Conservation (phyloP, 2,888 invertebrate genomes). For the Mythimna lalbum region DNA sequence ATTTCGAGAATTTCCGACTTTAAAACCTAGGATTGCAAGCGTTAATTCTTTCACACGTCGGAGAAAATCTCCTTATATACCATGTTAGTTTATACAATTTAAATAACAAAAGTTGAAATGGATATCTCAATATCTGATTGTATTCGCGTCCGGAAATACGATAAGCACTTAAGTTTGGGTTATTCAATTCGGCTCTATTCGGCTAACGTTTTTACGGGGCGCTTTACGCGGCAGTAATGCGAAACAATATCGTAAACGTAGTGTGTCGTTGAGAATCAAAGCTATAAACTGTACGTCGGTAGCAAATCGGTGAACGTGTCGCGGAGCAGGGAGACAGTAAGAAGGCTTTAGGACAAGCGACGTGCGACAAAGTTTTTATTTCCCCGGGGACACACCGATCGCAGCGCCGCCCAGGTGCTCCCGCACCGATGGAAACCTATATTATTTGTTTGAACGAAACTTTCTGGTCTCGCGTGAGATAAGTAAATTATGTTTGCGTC, state of each 20-base stretch:
- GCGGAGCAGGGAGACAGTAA: constrained; percentile 81
- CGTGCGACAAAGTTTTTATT: constrained; percentile 91
- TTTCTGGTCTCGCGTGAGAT: constrained; percentile 89
- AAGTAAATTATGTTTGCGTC: constrained; percentile 89
- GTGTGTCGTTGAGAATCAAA: constrained; percentile 87
- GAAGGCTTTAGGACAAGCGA: constrained; percentile 89
- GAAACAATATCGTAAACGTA: constrained; percentile 88
- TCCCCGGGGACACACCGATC: constrained; percentile 89
- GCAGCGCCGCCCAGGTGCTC: constrained; percentile 89
- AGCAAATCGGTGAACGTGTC: constrained; percentile 88
- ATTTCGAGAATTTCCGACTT: constrained; percentile 80
- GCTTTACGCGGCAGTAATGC: constrained; percentile 81
- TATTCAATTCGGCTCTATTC: constrained; percentile 64
- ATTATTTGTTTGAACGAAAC: constrained; percentile 90
- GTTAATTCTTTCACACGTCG: constrained; percentile 58
- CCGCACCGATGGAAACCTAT: constrained; percentile 88
- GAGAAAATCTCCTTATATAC: constrained; percentile 25
- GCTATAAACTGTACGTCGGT: constrained; percentile 86
- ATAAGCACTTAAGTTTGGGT: constrained; percentile 57
- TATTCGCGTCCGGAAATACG: constrained; percentile 43
- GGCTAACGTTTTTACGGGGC: constrained; percentile 70
- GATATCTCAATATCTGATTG: constrained; percentile 33
- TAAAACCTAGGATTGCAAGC: constrained; percentile 67
- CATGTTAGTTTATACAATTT: constrained; percentile 31
- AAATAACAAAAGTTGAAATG: constrained; percentile 24